Evolutionary conservation across 2,113 vertebrate genomes (phyloP), one percentile per base, ranked within the genome.

Genomic region (Cnemophilus loriae): DNA sequence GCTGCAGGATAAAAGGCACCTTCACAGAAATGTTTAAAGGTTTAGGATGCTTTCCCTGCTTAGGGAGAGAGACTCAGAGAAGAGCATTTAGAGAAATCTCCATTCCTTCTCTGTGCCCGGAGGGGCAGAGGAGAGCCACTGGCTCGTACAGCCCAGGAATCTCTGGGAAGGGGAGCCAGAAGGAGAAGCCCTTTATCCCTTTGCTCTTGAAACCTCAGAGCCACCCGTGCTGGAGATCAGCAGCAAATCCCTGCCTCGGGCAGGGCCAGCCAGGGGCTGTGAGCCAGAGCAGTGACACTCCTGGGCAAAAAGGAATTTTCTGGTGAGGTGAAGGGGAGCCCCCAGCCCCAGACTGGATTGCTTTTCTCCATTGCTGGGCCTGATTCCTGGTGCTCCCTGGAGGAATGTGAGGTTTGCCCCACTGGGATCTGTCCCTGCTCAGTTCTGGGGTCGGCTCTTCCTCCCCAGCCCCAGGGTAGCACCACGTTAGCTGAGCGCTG

Each of bases 221-320:
- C 26, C 1, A 0, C 2, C 30, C 9, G 16, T 3, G 5, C 13
- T 3, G 33, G 7, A 21, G 19, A 60, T 56, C 18, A 4, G 60
- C 71, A 67, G 52, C 23, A 26, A 46, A 70, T 16, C 56, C 47
- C 22, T 49, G n/a, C 49, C 39, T 22, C 0, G 0, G 26, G 33
- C 57, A 59, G 67, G 10, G 24, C 6, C 0, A 0, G 59, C 16
- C 1, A 1, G 30, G 22, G 24, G 44, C 89, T 41, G 69, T 0
- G 5, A 63, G 32, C 16, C 63, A 11, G 39, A 80, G 73, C 57
- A 18, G 15, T 0, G 57, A 6, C n/a, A 37, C 32, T n/a, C 47
- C 57, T 18, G 1, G 0, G 19, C 21, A 22, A 28, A 67, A 64
- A 11, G 33, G 16, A 13, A 3, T 7, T 61, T 39, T 32, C 35